These are phyloP conservation scores for Autographa pulchrina DNA, from an alignment of 2,888 invertebrate genomes.

Conservation along the genomic window DNA sequence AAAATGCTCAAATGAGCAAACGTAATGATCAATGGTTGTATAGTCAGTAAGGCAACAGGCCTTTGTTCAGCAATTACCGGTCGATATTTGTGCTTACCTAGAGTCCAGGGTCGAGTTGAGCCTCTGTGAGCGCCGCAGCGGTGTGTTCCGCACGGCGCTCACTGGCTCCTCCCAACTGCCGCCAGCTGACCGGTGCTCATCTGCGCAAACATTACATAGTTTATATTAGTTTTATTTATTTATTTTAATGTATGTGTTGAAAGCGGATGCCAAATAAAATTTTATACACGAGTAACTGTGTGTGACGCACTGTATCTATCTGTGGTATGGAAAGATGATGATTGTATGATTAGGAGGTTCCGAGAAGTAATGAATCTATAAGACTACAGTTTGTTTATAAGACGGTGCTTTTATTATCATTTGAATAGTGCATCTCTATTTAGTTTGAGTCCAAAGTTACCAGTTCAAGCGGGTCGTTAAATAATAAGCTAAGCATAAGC, in stretches of 20 bases:
- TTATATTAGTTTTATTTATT: conserved; percentile 9
- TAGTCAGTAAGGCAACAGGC: not conserved
- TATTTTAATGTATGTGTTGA: not conserved
- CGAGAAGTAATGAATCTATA: not conserved
- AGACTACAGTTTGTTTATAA: not conserved
- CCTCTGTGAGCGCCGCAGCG: conserved; percentile 86
- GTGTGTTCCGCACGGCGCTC: conserved; percentile 85
- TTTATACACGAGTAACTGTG: not conserved
- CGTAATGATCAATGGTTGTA: too few relatives aligned
- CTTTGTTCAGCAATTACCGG: not conserved
- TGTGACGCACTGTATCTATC: not conserved
- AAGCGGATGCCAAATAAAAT: not conserved
- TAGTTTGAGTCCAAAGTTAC: not conserved
- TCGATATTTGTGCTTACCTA: conserved; percentile 69
- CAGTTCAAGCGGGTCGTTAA: not conserved
- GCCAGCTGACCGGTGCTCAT: conserved; percentile 94
- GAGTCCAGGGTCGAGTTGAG: conserved; percentile 88
- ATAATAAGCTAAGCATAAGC: conserved; percentile 1
- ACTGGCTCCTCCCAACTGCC: conserved; percentile 94
- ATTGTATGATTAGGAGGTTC: not conserved
- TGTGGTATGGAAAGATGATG: not conserved
- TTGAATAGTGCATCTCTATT: not conserved
- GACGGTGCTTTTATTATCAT: not conserved
- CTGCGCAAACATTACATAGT: conserved; percentile 81
- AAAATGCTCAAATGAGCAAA: too few relatives aligned